These are phyloP conservation scores for Stenoptilia bipunctidactyla DNA, from an alignment of 2,888 invertebrate species.

Conservation along the genomic window DNA sequence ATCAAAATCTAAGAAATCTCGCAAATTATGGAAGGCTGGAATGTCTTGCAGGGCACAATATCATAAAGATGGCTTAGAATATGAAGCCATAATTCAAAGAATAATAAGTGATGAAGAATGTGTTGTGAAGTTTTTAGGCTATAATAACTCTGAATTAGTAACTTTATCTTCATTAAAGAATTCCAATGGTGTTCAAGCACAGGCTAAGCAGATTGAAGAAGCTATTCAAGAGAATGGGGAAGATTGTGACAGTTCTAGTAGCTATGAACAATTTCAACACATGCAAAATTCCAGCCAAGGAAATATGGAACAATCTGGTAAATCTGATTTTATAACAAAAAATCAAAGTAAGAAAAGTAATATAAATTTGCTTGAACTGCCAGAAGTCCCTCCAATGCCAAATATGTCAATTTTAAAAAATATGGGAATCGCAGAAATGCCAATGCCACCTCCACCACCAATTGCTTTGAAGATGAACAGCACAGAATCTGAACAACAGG, in stretches of 20 bases:
- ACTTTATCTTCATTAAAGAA: conserved; percentile 44
- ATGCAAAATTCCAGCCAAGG: too few species aligned
- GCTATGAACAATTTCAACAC: too few species aligned
- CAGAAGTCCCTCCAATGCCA: conserved; percentile 3
- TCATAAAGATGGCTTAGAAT: conserved; percentile 74
- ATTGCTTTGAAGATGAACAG: conserved; percentile 34
- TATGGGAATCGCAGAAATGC: conserved; percentile 13
- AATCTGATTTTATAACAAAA: too few species aligned
- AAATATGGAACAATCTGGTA: too few species aligned
- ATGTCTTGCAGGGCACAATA: conserved; percentile 76
- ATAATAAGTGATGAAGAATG: conserved; percentile 66
- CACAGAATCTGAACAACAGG: conserved; percentile 70
- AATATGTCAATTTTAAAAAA: not conserved
- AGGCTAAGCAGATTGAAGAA: conserved; percentile 47
- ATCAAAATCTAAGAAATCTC: not conserved
- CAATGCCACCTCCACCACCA: conserved; percentile 68
- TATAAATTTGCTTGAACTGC: too few species aligned
- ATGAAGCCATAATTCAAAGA: conserved; percentile 71
- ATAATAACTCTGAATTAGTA: conserved; percentile 57
- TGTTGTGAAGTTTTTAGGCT: conserved; percentile 54
- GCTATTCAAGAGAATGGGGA: not conserved
- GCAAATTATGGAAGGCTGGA: conserved; percentile 67
- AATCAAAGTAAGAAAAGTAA: too few species aligned
- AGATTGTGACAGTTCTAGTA: too few species aligned
- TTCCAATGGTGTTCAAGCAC: conserved; percentile 57